Conservation (phyloP, 2,888 invertebrate genomes). For the Dascillus cervinus region DNA sequence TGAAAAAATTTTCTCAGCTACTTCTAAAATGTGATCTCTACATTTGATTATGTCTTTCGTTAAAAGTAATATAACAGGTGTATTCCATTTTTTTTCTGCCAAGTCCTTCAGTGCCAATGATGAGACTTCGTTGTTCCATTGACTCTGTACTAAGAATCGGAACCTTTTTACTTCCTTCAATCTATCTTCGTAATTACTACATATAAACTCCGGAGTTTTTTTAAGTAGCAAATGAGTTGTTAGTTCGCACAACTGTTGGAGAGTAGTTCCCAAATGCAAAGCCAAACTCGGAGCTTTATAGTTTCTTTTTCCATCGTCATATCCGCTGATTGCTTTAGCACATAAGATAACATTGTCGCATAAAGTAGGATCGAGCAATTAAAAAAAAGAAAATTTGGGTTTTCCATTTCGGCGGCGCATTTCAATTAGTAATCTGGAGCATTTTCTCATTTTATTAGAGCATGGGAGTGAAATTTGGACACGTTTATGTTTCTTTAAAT, state of each 20-base stretch:
- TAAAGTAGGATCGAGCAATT: constrained; percentile 1
- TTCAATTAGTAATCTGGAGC: too few relatives aligned
- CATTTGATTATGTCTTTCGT: constrained; percentile 12
- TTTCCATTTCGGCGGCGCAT: too few relatives aligned
- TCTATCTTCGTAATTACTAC: constrained; percentile 4
- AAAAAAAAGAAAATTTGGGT: too few relatives aligned
- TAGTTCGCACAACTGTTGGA: constrained; percentile 4
- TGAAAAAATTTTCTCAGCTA: constrained; percentile 1
- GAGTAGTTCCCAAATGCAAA: constrained; percentile 5
- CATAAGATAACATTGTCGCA: constrained; percentile 5
- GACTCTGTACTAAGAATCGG: constrained; percentile 4
- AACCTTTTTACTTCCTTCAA: constrained; percentile 10
- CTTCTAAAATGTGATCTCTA: constrained; percentile 5
- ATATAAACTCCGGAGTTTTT: too few relatives aligned
- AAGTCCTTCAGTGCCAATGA: constrained; percentile 11
- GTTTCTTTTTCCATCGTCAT: too few relatives aligned
- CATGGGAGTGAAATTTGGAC: too few relatives aligned
- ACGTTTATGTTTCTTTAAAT: too few relatives aligned
- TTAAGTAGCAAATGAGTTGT: too few relatives aligned
- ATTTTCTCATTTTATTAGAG: too few relatives aligned
- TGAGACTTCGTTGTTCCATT: constrained; percentile 9
- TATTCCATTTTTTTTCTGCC: constrained; percentile 12
- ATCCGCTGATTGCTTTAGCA: too few relatives aligned
- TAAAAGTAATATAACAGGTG: too few relatives aligned
- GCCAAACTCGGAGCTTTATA: constrained; percentile 5